Percentiles rank a stretch among this genome's conserved stretches.
Conservation (phyloP, 2,113 vertebrate genomes). For the Nanorana parkeri region DNA sequence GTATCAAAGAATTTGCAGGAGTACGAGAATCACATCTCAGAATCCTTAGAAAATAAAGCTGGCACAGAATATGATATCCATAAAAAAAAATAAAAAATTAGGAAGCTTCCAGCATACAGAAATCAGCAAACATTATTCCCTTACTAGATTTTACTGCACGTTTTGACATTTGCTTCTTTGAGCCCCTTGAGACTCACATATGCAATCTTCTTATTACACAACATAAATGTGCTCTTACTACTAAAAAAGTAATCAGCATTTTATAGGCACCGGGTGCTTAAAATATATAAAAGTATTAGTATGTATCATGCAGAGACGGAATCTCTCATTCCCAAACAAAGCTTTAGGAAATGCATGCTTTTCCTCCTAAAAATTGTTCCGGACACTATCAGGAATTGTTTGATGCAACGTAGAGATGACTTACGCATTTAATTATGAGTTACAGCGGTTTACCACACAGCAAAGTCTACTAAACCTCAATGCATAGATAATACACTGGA, state of each 20-base stretch:
- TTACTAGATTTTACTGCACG: constrained; percentile 44
- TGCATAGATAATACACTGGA: not conserved
- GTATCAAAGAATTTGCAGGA: too few species aligned
- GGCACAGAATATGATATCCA: constrained; percentile 8
- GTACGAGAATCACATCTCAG: too few species aligned
- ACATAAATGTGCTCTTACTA: constrained; percentile 39
- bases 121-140: constrained; percentile 40
- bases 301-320: constrained; percentile 18
- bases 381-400: not conserved
- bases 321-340: not conserved
- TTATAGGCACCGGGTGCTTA: constrained; percentile 37
- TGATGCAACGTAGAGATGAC: not conserved
- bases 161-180: constrained; percentile 49
- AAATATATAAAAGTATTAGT: constrained; percentile 7
- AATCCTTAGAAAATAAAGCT: too few species aligned
- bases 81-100: constrained; percentile 46
- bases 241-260: constrained; percentile 53
- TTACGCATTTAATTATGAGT: not conserved
- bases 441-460: not conserved
- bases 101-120: constrained; percentile 21
- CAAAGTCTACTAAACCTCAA: not conserved
- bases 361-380: constrained; percentile 6
- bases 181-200: constrained; percentile 43
- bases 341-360: not conserved
- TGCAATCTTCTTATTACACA: constrained; percentile 33